phyloP scores from a whole-genome alignment of 2,113 vertebrate species.

The Nansenia antarctica region DNA sequence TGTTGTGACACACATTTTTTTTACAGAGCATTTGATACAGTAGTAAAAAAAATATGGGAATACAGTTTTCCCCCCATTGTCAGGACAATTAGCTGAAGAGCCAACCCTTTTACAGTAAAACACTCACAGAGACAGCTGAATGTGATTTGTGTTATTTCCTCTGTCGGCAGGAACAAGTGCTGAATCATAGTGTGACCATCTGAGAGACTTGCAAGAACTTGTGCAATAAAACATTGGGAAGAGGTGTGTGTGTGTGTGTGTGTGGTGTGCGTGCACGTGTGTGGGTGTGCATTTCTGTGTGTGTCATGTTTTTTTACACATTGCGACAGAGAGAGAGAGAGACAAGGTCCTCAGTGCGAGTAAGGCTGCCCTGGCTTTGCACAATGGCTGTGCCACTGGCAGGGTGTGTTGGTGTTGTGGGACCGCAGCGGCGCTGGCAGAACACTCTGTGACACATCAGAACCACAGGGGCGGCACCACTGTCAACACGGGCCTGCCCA shows the following conservation, averaged over 20 bases:
- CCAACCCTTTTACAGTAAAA: conserved; percentile 30
- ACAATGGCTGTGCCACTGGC: conserved; percentile 20
- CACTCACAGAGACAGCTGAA: conserved; percentile 24
- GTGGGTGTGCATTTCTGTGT: background rate
- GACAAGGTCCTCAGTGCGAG: background rate
- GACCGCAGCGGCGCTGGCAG: conserved; percentile 42
- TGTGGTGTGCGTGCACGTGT: too few relatives aligned
- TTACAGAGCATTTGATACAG: conserved; percentile 12
- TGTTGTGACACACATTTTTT: conserved; percentile 20
- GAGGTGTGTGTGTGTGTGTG: background rate
- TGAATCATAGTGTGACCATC: conserved; percentile 32
- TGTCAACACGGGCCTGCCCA: conserved; percentile 52
- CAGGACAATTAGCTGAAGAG: conserved; percentile 4
- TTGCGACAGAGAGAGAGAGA: background rate
- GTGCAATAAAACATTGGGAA: conserved; percentile 23
- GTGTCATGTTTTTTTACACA: background rate
- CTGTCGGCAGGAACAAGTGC: conserved; percentile 15
- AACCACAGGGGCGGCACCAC: conserved; percentile 36
- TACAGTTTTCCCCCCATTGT: background rate
- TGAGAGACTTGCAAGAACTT: conserved; percentile 33
- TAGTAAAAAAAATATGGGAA: background rate
- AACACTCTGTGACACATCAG: conserved; percentile 50
- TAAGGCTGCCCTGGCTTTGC: conserved; percentile 10
- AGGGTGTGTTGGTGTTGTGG: conserved; percentile 18
- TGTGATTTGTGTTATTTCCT: conserved; percentile 27